Percentiles rank a stretch among this genome's conserved stretches.
phyloP scores from a whole-genome alignment of 2,113 vertebrate species.

The Rhynchomys soricoides region DNA sequence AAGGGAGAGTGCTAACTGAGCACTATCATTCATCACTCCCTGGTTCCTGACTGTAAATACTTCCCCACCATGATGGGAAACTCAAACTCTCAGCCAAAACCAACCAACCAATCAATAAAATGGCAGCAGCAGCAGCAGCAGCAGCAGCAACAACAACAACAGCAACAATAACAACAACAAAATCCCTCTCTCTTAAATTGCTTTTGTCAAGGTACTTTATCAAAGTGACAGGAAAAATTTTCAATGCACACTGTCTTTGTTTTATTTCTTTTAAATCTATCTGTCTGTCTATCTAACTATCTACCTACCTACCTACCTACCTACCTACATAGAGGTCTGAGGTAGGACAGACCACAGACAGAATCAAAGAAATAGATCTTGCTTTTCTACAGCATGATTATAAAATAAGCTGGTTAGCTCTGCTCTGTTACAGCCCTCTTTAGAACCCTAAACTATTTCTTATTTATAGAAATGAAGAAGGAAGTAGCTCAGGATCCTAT shows the following conservation, averaged over 20 bases:
- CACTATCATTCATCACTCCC: not conserved
- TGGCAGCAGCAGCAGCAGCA: no score
- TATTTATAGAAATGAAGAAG: constrained; percentile 32
- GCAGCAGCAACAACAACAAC: not conserved
- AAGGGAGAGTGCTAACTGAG: not conserved
- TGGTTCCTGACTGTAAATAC: not conserved
- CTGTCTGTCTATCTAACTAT: not conserved
- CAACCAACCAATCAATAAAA: not conserved
- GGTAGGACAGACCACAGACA: not conserved
- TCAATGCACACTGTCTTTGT: not conserved
- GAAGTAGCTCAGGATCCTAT: not conserved
- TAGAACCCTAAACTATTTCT: constrained; percentile 6
- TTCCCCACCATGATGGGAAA: not conserved
- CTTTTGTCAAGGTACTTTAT: not conserved
- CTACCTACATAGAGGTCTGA: not conserved
- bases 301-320: not conserved
- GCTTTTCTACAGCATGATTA: not conserved
- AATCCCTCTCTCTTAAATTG: not conserved
- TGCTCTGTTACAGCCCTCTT: not conserved
- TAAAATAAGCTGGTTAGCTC: not conserved
- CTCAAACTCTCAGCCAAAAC: not conserved
- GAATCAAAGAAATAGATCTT: not conserved
- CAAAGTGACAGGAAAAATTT: not conserved
- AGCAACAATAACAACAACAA: not conserved
- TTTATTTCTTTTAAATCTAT: not conserved